A percentile compares a stretch with the other conserved stretches of the same genome.
These are phyloP conservation scores for Eugnorisma glareosa DNA, from an alignment of 2,888 invertebrate genomes.

Conservation along the genomic window DNA sequence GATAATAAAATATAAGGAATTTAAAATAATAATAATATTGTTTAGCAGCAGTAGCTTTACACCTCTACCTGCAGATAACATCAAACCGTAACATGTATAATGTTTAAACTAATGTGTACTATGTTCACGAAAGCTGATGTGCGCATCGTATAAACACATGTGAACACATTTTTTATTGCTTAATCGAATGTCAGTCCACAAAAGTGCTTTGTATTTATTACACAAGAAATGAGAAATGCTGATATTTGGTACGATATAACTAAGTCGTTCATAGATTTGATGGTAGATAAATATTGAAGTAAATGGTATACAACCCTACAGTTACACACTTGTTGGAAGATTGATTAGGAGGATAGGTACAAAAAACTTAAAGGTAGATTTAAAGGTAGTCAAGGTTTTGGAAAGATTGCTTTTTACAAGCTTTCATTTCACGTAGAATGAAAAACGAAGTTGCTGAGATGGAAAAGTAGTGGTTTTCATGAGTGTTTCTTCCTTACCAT, in stretches of 20 bases:
- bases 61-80: conserved; percentile 44
- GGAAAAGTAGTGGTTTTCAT: conserved; percentile 25
- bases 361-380: conserved; percentile 3
- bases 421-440: background rate
- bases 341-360: background rate
- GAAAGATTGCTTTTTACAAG: conserved; percentile 7
- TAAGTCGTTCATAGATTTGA: conserved; percentile 66
- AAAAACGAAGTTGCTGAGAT: background rate
- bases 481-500: conserved; percentile 21
- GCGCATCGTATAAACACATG: conserved; percentile 42
- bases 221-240: conserved; percentile 44
- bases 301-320: background rate
- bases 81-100: conserved; percentile 18
- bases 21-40: conserved; percentile 7
- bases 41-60: conserved; percentile 40
- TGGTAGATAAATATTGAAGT: conserved; percentile 19
- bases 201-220: conserved; percentile 29
- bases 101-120: conserved; percentile 28
- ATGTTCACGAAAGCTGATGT: conserved; percentile 43
- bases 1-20: conserved; percentile 16
- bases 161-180: conserved; percentile 67
- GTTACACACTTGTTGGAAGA: background rate
- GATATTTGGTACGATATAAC: conserved; percentile 54
- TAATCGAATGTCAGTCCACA: conserved; percentile 56
- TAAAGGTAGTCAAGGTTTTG: background rate